Evolutionary conservation across 2,888 invertebrate genomes (phyloP).

Genomic region (Dryococelus australis): DNA sequence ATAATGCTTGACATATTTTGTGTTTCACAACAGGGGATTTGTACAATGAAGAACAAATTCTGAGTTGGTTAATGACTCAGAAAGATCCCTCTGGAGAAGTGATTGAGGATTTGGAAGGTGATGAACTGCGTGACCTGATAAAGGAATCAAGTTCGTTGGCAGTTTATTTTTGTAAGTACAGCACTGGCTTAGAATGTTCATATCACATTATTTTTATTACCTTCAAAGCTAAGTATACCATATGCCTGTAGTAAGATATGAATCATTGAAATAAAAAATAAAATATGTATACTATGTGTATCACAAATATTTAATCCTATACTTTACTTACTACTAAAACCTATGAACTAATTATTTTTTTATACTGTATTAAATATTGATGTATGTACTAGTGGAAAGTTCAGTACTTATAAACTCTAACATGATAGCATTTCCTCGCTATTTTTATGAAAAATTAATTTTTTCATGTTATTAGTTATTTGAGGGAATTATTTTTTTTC

Average conservation of each 20-base stretch:
- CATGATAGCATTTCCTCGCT: no score
- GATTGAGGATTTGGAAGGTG: conserved; percentile 87
- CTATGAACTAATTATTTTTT: no score
- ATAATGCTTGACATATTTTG: neutral
- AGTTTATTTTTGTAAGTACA: conserved; percentile 89
- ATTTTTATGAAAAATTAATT: neutral
- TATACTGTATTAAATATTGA: neutral
- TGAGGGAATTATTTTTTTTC: neutral
- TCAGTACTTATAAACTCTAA: neutral
- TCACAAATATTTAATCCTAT: neutral
- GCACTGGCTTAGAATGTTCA: neutral
- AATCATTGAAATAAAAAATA: neutral
- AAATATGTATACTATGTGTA: neutral
- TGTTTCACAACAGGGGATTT: conserved; percentile 70
- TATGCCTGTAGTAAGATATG: neutral
- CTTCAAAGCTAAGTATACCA: neutral
- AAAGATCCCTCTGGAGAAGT: conserved; percentile 92
- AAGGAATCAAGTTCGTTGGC: conserved; percentile 83
- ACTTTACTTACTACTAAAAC: no score
- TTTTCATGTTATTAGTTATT: conserved; percentile 16
- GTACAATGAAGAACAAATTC: conserved; percentile 84
- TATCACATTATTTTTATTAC: neutral
- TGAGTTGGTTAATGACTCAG: conserved; percentile 90
- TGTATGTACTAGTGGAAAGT: neutral
- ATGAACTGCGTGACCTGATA: conserved; percentile 76